Evolutionary conservation across 2,113 vertebrate genomes (phyloP).

Genomic region (Ancistrus triradiatus): DNA sequence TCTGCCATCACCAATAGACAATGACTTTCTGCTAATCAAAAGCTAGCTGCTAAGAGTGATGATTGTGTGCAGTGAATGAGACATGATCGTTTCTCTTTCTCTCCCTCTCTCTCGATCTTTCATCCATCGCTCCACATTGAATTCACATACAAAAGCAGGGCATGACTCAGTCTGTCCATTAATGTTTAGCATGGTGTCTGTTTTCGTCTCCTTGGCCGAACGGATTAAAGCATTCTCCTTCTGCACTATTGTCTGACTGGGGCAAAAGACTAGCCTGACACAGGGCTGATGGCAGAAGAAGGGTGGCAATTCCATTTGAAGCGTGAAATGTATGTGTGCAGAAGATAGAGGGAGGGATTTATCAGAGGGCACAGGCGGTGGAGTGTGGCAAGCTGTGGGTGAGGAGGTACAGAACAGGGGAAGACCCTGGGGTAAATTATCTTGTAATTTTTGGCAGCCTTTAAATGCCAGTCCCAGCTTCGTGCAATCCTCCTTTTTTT

Average conservation of each 20-base stretch:
- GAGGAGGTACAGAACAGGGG: not conserved
- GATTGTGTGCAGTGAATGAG: slow-evolving; percentile 52
- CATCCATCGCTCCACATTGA: slow-evolving; percentile 50
- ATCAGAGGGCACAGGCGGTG: slow-evolving; percentile 38
- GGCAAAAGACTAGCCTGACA: slow-evolving; percentile 64
- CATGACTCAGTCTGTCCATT: slow-evolving; percentile 42
- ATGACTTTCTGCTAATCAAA: slow-evolving; percentile 51
- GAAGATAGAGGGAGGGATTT: slow-evolving; percentile 29
- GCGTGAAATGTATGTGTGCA: slow-evolving; percentile 54
- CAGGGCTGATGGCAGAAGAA: slow-evolving; percentile 54
- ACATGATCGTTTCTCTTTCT: slow-evolving; percentile 48
- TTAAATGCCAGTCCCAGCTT: too few relatives aligned
- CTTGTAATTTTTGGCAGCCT: slow-evolving; percentile 13
- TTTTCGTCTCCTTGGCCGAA: slow-evolving; percentile 54
- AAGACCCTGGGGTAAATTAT: slow-evolving; percentile 14
- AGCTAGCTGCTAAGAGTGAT: slow-evolving; percentile 50
- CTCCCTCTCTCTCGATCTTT: slow-evolving; percentile 21
- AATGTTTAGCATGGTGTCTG: slow-evolving; percentile 42
- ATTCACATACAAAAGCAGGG: slow-evolving; percentile 59
- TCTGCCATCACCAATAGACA: slow-evolving; percentile 56
- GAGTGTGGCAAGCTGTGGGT: slow-evolving; percentile 17
- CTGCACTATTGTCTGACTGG: slow-evolving; percentile 64
- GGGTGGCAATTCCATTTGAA: slow-evolving; percentile 66
- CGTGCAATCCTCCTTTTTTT: too few relatives aligned
- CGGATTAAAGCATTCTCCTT: slow-evolving; percentile 64